These are phyloP conservation scores for Drosophila elegans DNA, from an alignment of 1,140 invertebrate species.

Conservation along the genomic window DNA sequence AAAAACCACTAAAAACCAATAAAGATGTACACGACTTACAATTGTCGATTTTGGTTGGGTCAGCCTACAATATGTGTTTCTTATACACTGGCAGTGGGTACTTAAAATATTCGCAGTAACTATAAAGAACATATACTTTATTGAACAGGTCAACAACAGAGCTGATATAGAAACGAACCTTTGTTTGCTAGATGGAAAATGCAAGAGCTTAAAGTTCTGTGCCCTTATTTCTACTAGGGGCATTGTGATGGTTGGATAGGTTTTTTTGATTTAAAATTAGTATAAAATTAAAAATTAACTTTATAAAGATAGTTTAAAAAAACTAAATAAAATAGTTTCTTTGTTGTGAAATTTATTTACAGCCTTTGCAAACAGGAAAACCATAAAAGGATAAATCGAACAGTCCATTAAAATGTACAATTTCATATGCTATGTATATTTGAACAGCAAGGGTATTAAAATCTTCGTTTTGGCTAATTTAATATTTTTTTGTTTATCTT, in stretches of 20 bases:
- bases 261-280: no score
- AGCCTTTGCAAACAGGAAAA: no score
- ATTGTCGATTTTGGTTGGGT: slow-evolving; percentile 15
- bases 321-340: no score
- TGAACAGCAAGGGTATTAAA: neutral
- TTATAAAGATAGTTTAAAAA: no score
- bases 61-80: neutral
- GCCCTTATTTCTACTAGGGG: neutral
- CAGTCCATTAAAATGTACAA: no score
- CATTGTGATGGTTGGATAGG: neutral
- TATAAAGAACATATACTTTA: neutral
- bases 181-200: neutral
- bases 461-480: neutral
- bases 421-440: no score
- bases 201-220: neutral
- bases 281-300: neutral
- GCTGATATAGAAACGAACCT: neutral
- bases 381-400: no score
- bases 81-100: neutral
- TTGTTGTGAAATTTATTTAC: no score
- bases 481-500: neutral
- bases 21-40: slow-evolving; percentile 51
- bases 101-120: neutral
- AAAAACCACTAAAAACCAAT: slow-evolving; percentile 16
- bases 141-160: neutral